These are phyloP conservation scores for Pardosa pseudoannulata DNA, from an alignment of 2,888 invertebrate genomes.

Conservation along the genomic window DNA sequence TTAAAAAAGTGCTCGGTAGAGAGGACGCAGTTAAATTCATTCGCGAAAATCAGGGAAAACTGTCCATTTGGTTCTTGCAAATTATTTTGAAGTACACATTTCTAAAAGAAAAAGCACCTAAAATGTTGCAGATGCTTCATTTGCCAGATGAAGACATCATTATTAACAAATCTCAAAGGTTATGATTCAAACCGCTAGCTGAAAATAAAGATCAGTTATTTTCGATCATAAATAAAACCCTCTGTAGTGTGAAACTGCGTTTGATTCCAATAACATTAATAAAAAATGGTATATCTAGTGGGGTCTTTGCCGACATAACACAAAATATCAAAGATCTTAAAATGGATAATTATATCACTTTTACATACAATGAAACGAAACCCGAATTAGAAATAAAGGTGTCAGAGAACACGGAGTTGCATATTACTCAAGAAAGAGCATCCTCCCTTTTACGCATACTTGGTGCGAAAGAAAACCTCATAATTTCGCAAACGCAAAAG, in stretches of 20 bases:
- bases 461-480: background rate
- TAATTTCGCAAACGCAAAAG: background rate
- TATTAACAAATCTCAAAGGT: background rate
- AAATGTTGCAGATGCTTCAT: slow-evolving; percentile 31
- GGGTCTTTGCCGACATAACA: background rate
- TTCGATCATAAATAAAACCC: slow-evolving; percentile 4
- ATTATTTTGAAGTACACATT: slow-evolving; percentile 10
- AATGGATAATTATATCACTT: background rate
- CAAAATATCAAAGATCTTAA: slow-evolving; percentile 4
- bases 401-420: background rate
- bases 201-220: background rate
- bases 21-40: too few species aligned
- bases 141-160: background rate
- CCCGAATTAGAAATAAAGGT: background rate
- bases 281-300: background rate
- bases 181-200: slow-evolving; percentile 3
- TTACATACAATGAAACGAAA: background rate
- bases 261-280: background rate
- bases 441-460: background rate
- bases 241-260: background rate
- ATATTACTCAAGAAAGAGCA: background rate
- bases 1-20: too few species aligned
- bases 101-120: background rate
- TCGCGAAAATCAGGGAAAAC: background rate
- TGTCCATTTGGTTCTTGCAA: background rate